Evolutionary conservation across 2,888 invertebrate genomes (phyloP).

Genomic region (Eristalis pertinax): DNA sequence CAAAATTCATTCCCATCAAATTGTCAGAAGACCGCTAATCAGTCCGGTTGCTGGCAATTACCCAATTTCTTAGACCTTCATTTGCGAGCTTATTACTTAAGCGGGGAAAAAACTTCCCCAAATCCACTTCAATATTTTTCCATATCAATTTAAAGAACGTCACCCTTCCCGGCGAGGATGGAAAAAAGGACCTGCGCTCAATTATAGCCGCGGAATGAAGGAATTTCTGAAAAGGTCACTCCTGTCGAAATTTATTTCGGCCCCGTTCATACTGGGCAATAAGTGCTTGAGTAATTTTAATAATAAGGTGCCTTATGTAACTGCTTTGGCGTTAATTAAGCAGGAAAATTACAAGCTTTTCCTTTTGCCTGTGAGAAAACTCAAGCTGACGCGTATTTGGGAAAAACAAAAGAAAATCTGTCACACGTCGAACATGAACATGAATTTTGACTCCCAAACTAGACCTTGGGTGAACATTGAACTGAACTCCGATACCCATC

Average conservation of each 20-base stretch:
- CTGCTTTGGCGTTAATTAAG: not conserved
- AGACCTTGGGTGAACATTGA: too few species aligned
- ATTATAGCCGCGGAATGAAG: not conserved
- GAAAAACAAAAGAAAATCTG: not conserved
- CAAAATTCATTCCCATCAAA: not conserved
- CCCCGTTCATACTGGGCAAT: not conserved
- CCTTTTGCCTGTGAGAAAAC: not conserved
- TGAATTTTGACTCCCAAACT: too few species aligned
- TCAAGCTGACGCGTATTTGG: not conserved
- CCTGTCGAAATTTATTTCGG: not conserved
- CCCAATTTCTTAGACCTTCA: not conserved
- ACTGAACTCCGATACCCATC: too few species aligned
- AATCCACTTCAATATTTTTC: not conserved
- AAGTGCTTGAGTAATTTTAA: not conserved
- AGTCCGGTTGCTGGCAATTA: not conserved
- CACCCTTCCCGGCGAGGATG: not conserved
- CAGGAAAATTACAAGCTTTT: not conserved
- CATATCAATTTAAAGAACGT: not conserved
- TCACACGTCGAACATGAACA: too few species aligned
- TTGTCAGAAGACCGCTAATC: not conserved
- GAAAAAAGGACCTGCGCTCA: not conserved
- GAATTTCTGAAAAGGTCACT: not conserved
- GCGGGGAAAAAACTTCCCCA: not conserved
- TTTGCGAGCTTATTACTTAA: not conserved
- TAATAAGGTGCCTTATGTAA: not conserved